A percentile compares a stretch with the other conserved stretches of the same genome.
Evolutionary conservation across 1,140 invertebrate species (phyloP).

Genomic region (Hermetia illucens): DNA sequence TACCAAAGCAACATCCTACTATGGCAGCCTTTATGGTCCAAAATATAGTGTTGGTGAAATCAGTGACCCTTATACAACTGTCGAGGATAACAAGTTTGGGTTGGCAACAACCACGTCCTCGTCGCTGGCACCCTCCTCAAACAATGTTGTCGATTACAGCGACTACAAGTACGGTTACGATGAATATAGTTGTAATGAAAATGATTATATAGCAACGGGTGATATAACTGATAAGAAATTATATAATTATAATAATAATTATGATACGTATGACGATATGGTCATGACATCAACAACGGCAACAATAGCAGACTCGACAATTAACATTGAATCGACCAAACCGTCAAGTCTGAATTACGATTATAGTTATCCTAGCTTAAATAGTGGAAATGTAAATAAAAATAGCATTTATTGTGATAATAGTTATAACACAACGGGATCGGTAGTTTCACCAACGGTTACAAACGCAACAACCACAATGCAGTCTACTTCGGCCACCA

Average conservation of each 20-base stretch:
- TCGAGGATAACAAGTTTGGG: too few relatives aligned
- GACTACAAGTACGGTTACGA: constrained; percentile 6
- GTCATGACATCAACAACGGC: not conserved
- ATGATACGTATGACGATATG: constrained; percentile 10
- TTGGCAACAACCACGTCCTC: too few relatives aligned
- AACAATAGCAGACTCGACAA: constrained; percentile 15
- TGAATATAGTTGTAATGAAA: constrained; percentile 12
- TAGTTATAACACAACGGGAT: constrained; percentile 7
- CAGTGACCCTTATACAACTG: too few relatives aligned
- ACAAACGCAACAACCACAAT: not conserved
- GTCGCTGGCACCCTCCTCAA: too few relatives aligned
- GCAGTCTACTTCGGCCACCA: too few relatives aligned
- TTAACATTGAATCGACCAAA: constrained; percentile 1
- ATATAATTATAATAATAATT: constrained; percentile 6
- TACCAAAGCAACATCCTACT: too few relatives aligned
- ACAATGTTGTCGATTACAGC: constrained; percentile 6
- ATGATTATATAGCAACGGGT: constrained; percentile 8
- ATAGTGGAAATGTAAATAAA: not conserved
- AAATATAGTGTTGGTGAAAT: too few relatives aligned
- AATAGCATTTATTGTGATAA: constrained; percentile 5
- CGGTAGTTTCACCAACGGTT: constrained; percentile 3
- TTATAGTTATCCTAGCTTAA: too few relatives aligned
- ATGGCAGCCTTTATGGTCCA: too few relatives aligned
- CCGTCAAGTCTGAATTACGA: not conserved
- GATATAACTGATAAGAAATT: constrained; percentile 5